These are phyloP conservation scores for Semnornis frantzii DNA, from an alignment of 2,113 vertebrate genomes.

Conservation along the genomic window DNA sequence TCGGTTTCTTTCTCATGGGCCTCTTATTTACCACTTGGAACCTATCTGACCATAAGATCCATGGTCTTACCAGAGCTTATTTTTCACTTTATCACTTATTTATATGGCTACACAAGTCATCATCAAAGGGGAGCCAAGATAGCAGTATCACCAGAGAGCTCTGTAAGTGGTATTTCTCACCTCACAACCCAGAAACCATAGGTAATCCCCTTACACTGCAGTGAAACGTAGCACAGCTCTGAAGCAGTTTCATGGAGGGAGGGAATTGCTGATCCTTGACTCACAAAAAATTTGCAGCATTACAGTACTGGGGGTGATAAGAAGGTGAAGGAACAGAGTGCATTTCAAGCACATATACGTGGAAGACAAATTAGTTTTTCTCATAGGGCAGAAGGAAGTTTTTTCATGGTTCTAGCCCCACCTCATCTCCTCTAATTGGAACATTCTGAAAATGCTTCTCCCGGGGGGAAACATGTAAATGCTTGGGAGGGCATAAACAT, in stretches of 20 bases:
- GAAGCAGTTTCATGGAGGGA: background rate
- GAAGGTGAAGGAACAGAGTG: background rate
- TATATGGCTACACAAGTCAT: background rate
- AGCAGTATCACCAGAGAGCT: background rate
- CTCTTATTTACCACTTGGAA: background rate
- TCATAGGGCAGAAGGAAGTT: background rate
- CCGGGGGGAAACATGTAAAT: background rate
- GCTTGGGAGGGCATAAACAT: background rate
- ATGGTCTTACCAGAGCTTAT: background rate
- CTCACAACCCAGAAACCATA: constrained; percentile 2
- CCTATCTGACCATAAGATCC: background rate
- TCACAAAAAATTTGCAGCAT: background rate
- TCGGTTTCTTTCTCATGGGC: background rate
- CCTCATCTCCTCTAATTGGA: background rate
- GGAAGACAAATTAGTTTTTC: background rate
- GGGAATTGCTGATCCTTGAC: background rate
- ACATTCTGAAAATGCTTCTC: background rate
- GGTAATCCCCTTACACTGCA: background rate
- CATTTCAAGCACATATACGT: background rate
- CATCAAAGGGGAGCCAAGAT: constrained; percentile 1
- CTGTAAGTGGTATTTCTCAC: background rate
- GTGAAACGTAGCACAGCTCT: background rate
- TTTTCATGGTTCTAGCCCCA: background rate
- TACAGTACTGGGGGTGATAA: background rate
- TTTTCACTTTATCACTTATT: constrained; percentile 15